Percentiles rank a stretch among this genome's conserved stretches.
Evolutionary conservation across 2,888 invertebrate species (phyloP).

Genomic region (Tillus elongatus): DNA sequence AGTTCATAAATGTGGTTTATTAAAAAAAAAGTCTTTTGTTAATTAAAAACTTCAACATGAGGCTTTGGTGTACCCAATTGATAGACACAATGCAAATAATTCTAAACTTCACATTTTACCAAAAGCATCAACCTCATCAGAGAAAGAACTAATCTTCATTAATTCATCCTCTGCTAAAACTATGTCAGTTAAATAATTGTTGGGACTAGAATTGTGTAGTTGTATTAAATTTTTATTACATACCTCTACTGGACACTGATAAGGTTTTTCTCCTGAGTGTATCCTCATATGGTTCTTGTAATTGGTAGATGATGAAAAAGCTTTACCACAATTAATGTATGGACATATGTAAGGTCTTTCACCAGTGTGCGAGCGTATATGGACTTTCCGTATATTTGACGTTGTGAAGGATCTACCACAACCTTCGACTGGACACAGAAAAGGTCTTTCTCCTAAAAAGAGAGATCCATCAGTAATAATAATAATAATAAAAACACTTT

Average conservation of each 20-base stretch:
- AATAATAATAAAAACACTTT: background rate
- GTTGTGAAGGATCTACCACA: constrained; percentile 59
- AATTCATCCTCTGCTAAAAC: no score
- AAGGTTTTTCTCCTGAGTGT: constrained; percentile 61
- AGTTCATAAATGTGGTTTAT: no score
- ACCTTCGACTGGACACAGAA: constrained; percentile 47
- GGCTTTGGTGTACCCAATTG: no score
- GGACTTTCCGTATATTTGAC: constrained; percentile 58
- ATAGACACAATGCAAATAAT: no score
- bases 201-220: no score
- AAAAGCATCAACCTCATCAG: no score
- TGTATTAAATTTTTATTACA: no score
- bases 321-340: constrained; percentile 50
- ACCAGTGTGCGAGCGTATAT: constrained; percentile 59
- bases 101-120: no score
- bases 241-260: constrained; percentile 49
- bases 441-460: constrained; percentile 43
- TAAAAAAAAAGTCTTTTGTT: no score
- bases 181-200: no score
- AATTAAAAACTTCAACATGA: no score
- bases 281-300: constrained; percentile 60
- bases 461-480: constrained; percentile 4
- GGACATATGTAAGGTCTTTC: constrained; percentile 56
- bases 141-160: no score
- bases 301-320: constrained; percentile 60